Evolutionary conservation across 30 jellyfish, hydroid and myxozoan genomes (phyloP), one percentile per base, ranked within the genome.

Genomic region (Catostylus mosaicus): DNA sequence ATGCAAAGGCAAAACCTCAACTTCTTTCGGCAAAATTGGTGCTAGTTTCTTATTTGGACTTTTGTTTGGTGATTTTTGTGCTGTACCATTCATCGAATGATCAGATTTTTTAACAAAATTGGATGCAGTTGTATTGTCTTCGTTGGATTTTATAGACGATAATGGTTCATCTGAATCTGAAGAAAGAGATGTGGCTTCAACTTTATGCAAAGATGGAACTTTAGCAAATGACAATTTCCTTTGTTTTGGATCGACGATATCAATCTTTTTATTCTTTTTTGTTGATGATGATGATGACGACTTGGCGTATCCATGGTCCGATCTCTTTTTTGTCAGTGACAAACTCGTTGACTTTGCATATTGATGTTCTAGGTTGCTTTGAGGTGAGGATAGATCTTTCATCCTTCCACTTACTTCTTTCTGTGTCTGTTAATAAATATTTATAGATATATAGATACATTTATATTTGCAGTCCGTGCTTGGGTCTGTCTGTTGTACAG

Each of bases 91-190:
- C 40, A 59, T 37, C 24, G 71, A 23, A 23, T 59, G 71, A 59
- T 16, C 29, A n/a, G 38, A 19, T 4, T 26, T 23, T 59, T 59
- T 59, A 3, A 10, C 63, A 10, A 27, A 50, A 36, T 1, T 59
- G 4, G 40, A 3, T 59, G 12, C 36, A 18, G 24, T 5, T 1
- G 71, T 1, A 24, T 23, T 24, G 10, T 6, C 38, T 59, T 59
- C 71, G 8, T 6, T 18, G 1, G 71, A 0, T 52, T 62, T 85
- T 0, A 85, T 29, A 12, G 62, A 45, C 9, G 96, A 67, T 46
- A 87, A 78, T 6, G 96, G 96, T 64, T 87, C 91, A 70, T 87
- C 96, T 23, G 96, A 69, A 24, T 87, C 96, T 46, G 96, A 87
- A 30, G 68, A 77, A 19, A 74, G 32, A 10, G 10, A 57, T 10